Evolutionary conservation across 2,113 vertebrate genomes (phyloP).

Genomic region (Leptodactylus fuscus): DNA sequence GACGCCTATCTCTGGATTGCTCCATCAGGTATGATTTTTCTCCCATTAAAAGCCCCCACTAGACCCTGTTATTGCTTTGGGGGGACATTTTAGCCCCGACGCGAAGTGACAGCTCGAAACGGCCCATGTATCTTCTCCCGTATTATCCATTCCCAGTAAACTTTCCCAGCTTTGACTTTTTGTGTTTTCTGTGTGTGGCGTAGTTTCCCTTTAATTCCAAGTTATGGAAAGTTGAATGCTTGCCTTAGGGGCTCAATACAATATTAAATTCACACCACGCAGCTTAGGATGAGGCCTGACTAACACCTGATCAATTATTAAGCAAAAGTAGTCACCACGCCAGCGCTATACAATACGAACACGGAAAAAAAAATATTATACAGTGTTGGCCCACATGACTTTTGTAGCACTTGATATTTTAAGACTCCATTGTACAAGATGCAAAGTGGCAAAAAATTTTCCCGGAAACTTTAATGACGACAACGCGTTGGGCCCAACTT

Average conservation of each 20-base stretch:
- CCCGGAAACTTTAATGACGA: conserved; percentile 46
- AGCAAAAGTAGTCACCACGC: conserved; percentile 44
- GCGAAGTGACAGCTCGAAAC: too few relatives aligned
- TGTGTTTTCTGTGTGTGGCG: too few relatives aligned
- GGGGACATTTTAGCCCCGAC: too few relatives aligned
- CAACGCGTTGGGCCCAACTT: not conserved
- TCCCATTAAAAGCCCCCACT: too few relatives aligned
- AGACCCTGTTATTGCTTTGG: too few relatives aligned
- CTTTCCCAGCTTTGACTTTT: too few relatives aligned
- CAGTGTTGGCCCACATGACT: conserved; percentile 4
- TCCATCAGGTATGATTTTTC: too few relatives aligned
- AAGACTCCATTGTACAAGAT: conserved; percentile 42
- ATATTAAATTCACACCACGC: conserved; percentile 65
- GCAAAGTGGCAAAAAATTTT: conserved; percentile 59
- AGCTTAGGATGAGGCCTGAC: conserved; percentile 61
- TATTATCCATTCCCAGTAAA: too few relatives aligned
- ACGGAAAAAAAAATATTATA: conserved; percentile 31
- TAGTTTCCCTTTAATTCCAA: not conserved
- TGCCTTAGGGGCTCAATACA: conserved; percentile 58
- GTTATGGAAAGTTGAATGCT: conserved; percentile 14
- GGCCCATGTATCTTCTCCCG: too few relatives aligned
- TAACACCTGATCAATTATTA: conserved; percentile 70
- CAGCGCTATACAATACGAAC: not conserved
- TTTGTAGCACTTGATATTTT: conserved; percentile 56
- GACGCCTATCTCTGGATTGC: too few relatives aligned